Evolutionary conservation across 2,797 vertebrate species (phyloP).

Genomic region (Psittacula derbiana): DNA sequence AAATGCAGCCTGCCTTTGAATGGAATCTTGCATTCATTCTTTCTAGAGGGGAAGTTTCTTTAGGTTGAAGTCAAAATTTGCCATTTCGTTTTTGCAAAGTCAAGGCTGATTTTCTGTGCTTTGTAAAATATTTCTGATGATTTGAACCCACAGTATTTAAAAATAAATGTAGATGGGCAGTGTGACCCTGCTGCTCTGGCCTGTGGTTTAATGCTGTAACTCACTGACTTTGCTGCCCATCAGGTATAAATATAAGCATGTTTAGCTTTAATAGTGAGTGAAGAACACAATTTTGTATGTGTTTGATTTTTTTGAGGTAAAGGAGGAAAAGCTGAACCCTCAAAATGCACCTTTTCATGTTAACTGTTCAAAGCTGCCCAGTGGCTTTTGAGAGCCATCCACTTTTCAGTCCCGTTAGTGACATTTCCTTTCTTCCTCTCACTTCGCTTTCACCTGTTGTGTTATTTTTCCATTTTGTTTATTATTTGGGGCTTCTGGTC

Average conservation of each 20-base stretch:
- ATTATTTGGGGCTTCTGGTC: background rate
- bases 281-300: background rate
- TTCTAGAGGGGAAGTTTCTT: background rate
- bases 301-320: background rate
- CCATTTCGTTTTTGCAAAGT: background rate
- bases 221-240: background rate
- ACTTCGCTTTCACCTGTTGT: background rate
- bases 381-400: background rate
- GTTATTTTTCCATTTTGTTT: background rate
- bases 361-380: background rate
- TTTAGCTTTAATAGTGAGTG: background rate
- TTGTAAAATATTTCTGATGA: background rate
- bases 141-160: background rate
- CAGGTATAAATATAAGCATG: background rate
- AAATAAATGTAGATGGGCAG: background rate
- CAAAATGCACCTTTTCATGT: background rate
- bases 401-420: background rate
- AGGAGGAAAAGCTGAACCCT: background rate
- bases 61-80: background rate
- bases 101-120: background rate
- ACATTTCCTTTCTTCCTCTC: background rate
- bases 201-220: background rate
- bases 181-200: background rate
- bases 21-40: background rate
- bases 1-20: background rate